Evolutionary conservation across 2,888 invertebrate species (phyloP), one percentile per base, ranked within the genome.

Genomic region (Frankliniella fusca): DNA sequence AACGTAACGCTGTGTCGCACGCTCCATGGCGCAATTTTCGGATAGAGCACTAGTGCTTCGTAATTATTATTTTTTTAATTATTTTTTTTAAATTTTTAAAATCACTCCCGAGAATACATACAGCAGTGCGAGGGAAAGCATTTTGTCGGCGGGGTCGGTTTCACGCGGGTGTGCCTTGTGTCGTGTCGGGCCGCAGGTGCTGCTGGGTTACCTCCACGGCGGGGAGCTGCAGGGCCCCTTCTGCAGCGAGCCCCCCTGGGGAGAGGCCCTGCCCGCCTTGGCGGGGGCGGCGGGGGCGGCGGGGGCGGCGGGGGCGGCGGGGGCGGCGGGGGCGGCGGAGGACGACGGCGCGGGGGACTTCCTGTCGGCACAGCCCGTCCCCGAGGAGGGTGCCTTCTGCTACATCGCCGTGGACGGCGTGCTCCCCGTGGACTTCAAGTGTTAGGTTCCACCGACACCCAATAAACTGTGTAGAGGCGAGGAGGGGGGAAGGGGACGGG

Each of bases 391-490:
- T 12, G 70, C 70, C 70, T 76, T 76, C 70, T 76, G 70, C 70
- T 76, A 76, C 27, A 27, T 76, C 23, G 70, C 27, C 1, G 70
- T 23, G 11, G 70, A 76, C 83, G 82, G 81, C 82, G 80, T 82
- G 82, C 80, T 80, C 48, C 38, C 80, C 80, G 79, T 81, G 80
- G 81, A 76, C 82, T 48, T 80, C 76, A 50, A 76, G 83, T 81
- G 81, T 82, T 82, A 38, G 38, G 38, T 38, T 38, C 38, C 38
- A 38, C 38, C 38, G 38, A 38, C 38, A 38, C 38, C 38, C 38
- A 38, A 38, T 38, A 38, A 38, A 38, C 38, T 38, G 38, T 3
- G 5, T 38, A 5, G 38, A 38, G 18, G 18, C 54, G 54, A 54
- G 54, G 54, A 9, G 54, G 3, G 54, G 54, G 54, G 54, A 9